phyloP scores from a whole-genome alignment of 1,140 invertebrate genomes.

The Anoplophora glabripennis region DNA sequence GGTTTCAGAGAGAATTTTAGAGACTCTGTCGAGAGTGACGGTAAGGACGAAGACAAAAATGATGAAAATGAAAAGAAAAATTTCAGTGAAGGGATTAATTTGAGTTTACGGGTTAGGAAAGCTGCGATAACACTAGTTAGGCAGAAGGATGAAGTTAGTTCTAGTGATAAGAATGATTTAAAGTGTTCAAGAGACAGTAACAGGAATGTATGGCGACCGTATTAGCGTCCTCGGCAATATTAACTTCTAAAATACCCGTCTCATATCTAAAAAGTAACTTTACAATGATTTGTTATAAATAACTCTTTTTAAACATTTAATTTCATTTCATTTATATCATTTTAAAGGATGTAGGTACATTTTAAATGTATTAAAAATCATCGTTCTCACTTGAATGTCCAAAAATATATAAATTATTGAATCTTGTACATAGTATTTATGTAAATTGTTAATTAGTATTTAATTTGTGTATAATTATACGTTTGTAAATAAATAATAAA shows the following conservation, averaged over 20 bases:
- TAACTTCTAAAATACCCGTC: too few species aligned
- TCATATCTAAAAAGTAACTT: too few species aligned
- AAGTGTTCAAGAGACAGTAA: slow-evolving; percentile 36
- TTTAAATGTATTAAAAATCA: too few species aligned
- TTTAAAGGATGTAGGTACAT: too few species aligned
- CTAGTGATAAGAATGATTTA: slow-evolving; percentile 45
- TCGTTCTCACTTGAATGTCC: too few species aligned
- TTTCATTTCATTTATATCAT: too few species aligned
- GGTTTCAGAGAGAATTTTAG: background rate
- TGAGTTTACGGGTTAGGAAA: slow-evolving; percentile 39
- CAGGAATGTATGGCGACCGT: slow-evolving; percentile 61
- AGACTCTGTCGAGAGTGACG: background rate
- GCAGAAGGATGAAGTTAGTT: slow-evolving; percentile 47
- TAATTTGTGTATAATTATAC: slow-evolving; percentile 22
- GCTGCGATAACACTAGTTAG: slow-evolving; percentile 42
- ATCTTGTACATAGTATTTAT: slow-evolving; percentile 13
- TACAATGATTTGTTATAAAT: too few species aligned
- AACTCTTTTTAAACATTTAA: too few species aligned
- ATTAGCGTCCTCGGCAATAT: slow-evolving; percentile 43
- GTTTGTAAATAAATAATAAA: slow-evolving; percentile 29
- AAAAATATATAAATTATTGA: background rate
- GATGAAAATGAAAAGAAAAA: slow-evolving; percentile 19
- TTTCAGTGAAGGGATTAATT: slow-evolving; percentile 39
- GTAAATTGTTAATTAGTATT: slow-evolving; percentile 25
- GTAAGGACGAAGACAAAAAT: slow-evolving; percentile 9